These are phyloP conservation scores for Parasteatoda lunata DNA, from an alignment of 2,888 invertebrate species.

Conservation along the genomic window DNA sequence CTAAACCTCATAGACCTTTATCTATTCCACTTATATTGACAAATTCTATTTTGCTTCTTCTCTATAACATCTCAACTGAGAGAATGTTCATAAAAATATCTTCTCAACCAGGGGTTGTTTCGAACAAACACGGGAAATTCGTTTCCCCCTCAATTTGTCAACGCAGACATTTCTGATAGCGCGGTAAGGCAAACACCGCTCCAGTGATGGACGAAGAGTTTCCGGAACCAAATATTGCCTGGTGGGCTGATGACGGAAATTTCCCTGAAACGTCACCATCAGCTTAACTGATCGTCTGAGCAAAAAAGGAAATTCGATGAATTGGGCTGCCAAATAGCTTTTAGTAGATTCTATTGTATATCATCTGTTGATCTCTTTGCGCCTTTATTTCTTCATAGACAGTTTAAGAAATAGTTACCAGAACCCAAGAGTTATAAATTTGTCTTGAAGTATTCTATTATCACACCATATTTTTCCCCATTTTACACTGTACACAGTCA, in stretches of 20 bases:
- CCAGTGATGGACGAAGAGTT: conserved; percentile 2
- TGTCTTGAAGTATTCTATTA: no score
- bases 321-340: not conserved
- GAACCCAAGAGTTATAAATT: no score
- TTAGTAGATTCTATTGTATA: not conserved
- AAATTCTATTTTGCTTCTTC: no score
- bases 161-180: not conserved
- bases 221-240: conserved; percentile 6
- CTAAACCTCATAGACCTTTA: no score
- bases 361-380: not conserved
- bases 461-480: no score
- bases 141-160: conserved; percentile 1
- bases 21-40: no score
- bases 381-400: not conserved
- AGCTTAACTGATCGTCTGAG: not conserved
- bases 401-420: conserved; percentile 71
- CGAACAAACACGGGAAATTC: not conserved
- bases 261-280: not conserved
- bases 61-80: not conserved
- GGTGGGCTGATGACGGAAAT: not conserved
- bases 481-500: no score
- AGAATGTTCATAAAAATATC: not conserved
- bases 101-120: not conserved
- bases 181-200: not conserved
- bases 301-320: not conserved